phyloP scores from a whole-genome alignment of 2,797 vertebrate genomes.

The Somateria mollissima region DNA sequence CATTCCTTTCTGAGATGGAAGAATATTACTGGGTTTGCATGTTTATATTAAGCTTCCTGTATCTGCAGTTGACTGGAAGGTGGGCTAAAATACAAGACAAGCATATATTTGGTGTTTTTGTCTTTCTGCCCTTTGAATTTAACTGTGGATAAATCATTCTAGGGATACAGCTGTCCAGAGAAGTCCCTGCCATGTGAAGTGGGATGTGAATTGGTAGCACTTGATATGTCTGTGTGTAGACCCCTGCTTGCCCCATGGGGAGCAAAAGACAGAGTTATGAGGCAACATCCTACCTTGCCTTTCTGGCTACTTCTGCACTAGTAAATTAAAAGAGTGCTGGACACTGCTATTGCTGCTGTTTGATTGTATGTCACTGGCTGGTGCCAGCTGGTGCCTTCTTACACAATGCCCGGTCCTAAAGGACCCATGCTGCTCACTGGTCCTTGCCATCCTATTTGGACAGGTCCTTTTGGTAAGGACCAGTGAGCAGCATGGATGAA shows the following conservation, averaged over 20 bases:
- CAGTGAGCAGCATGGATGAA: background rate
- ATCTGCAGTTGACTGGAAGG: background rate
- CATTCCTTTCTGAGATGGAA: background rate
- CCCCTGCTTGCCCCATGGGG: background rate
- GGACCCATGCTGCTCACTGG: background rate
- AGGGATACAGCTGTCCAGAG: background rate
- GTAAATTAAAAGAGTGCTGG: background rate
- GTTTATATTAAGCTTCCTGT: background rate
- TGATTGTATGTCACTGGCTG: background rate
- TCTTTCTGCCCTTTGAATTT: background rate
- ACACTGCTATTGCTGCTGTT: background rate
- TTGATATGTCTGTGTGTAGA: fast-evolving
- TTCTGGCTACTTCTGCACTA: background rate
- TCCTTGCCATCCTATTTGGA: too few relatives aligned
- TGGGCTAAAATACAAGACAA: background rate
- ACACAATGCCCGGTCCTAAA: background rate
- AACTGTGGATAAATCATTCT: background rate
- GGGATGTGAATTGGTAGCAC: background rate
- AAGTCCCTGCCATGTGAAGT: background rate
- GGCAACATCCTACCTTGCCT: background rate
- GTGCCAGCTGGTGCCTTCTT: background rate
- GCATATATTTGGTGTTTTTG: background rate
- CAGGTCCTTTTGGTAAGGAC: background rate
- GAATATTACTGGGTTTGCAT: background rate
- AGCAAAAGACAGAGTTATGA: background rate